phyloP scores from a whole-genome alignment of 2,113 vertebrate species.

The Pseudorectes ferrugineus region DNA sequence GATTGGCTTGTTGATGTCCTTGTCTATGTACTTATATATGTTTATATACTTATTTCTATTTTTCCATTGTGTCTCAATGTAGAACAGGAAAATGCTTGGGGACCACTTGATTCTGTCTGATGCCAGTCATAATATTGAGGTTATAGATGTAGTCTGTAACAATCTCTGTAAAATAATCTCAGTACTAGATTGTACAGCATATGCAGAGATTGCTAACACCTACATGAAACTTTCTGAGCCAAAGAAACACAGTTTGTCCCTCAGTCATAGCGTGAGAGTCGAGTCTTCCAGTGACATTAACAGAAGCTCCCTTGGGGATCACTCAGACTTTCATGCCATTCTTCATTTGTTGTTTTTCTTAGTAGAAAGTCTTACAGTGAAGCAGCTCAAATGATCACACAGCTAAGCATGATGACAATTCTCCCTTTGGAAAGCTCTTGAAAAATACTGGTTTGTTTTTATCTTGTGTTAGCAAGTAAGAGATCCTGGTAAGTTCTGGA shows the following conservation, averaged over 20 bases:
- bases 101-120: not conserved
- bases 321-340: not conserved
- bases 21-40: not conserved
- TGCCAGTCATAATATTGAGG: not conserved
- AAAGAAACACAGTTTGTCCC: not conserved
- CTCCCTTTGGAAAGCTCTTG: not conserved
- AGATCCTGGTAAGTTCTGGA: not conserved
- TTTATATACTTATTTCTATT: not conserved
- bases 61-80: not conserved
- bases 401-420: not conserved
- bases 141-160: not conserved
- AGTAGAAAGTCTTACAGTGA: not conserved
- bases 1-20: not conserved
- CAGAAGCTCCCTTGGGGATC: not conserved
- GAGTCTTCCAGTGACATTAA: not conserved
- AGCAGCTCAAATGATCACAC: not conserved
- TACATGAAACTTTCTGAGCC: not conserved
- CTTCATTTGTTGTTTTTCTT: not conserved
- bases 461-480: not conserved
- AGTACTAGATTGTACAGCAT: not conserved
- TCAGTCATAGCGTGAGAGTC: not conserved
- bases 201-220: not conserved
- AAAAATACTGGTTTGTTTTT: not conserved
- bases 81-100: not conserved
- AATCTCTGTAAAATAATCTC: not conserved